Conservation (phyloP, 1,140 invertebrate species). For the Drosophila tsacasi region DNA sequence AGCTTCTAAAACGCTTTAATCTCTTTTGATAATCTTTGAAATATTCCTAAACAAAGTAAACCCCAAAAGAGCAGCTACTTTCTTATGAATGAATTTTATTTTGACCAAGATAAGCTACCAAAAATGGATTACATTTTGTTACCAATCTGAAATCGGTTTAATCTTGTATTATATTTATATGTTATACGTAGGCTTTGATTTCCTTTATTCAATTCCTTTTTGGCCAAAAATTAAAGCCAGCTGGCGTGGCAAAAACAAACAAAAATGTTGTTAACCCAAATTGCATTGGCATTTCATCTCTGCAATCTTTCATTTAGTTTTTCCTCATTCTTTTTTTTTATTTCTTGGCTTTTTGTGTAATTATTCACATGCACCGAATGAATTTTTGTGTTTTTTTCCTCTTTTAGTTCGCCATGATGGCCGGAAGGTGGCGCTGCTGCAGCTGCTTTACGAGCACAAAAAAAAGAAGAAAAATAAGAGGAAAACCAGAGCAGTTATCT, state of each 20-base stretch:
- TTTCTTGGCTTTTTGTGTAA: slow-evolving; percentile 69
- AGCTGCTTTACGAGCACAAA: slow-evolving; percentile 76
- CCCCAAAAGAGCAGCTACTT: neutral
- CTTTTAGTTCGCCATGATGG: slow-evolving; percentile 37
- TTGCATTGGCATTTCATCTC: slow-evolving; percentile 58
- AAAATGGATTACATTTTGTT: slow-evolving; percentile 9
- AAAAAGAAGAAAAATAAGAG: slow-evolving; percentile 25
- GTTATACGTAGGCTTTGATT: neutral
- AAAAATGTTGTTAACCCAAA: slow-evolving; percentile 47
- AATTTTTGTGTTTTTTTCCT: slow-evolving; percentile 46
- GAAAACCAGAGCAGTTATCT: slow-evolving; percentile 56
- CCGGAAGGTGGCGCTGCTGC: slow-evolving; percentile 78
- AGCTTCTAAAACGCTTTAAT: neutral
- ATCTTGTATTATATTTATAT: neutral
- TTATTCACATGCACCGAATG: slow-evolving; percentile 69
- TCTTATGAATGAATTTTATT: slow-evolving; percentile 34
- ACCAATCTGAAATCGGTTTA: neutral
- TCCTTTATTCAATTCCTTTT: slow-evolving; percentile 14
- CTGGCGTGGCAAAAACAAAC: slow-evolving; percentile 5
- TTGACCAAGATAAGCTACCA: slow-evolving; percentile 10
- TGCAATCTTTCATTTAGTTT: slow-evolving; percentile 38
- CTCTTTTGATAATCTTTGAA: neutral
- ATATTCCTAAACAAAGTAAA: neutral
- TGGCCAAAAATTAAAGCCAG: slow-evolving; percentile 22
- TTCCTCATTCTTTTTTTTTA: slow-evolving; percentile 47